These are phyloP conservation scores for Mionectes macconnelli DNA, from an alignment of 2,113 vertebrate genomes.

Conservation along the genomic window DNA sequence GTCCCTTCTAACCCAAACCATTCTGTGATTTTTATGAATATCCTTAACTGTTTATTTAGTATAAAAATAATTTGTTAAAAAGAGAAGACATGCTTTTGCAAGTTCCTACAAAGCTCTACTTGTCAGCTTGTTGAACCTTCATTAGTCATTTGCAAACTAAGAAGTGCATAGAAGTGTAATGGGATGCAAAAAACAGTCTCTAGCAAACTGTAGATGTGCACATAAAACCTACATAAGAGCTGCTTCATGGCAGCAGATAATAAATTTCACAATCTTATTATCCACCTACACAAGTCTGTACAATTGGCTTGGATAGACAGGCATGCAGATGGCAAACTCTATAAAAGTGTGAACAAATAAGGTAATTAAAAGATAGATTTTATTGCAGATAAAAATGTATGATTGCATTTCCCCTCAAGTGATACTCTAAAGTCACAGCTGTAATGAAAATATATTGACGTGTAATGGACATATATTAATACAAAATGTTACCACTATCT, in stretches of 20 bases:
- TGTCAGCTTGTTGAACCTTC: background rate
- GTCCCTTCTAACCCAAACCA: background rate
- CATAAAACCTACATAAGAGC: background rate
- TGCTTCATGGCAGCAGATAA: background rate
- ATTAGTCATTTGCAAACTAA: background rate
- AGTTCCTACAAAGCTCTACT: background rate
- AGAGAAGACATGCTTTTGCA: background rate
- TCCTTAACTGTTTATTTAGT: conserved; percentile 48
- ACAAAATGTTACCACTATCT: background rate
- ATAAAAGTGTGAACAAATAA: background rate
- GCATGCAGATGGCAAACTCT: background rate
- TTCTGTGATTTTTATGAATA: background rate
- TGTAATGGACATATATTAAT: background rate
- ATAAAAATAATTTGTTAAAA: conserved; percentile 38
- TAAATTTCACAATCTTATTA: background rate
- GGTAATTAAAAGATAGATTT: background rate
- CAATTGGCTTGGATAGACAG: background rate
- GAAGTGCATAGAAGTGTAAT: background rate
- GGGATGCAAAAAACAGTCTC: background rate
- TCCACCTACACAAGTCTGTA: background rate
- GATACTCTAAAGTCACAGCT: background rate
- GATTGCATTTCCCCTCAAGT: background rate
- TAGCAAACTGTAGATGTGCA: background rate
- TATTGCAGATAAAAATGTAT: background rate
- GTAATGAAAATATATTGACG: background rate